Evolutionary conservation across 2,888 invertebrate genomes (phyloP).

Genomic region (Nebria salina): DNA sequence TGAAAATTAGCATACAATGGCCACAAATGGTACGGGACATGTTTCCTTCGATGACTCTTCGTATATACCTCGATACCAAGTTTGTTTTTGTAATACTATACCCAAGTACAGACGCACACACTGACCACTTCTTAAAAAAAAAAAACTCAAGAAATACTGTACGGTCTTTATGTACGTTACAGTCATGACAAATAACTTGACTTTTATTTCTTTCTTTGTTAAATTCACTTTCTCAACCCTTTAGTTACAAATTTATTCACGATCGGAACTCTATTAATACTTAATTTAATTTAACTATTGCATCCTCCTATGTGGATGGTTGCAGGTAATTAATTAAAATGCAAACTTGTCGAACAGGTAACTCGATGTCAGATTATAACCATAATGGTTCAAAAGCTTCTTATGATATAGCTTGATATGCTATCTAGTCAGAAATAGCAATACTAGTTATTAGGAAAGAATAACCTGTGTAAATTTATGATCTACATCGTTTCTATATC

Average conservation of each 20-base stretch:
- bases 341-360: not conserved
- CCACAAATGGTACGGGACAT: constrained; percentile 29
- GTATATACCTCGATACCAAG: not conserved
- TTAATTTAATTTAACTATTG: no score
- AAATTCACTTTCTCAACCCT: not conserved
- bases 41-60: constrained; percentile 20
- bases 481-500: constrained; percentile 5
- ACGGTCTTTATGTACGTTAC: not conserved
- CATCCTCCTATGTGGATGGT: no score
- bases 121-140: not conserved
- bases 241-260: not conserved
- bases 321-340: no score
- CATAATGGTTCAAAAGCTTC: not conserved
- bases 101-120: not conserved
- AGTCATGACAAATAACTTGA: not conserved
- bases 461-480: constrained; percentile 11
- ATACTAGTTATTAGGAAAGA: constrained; percentile 10
- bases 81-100: constrained; percentile 1
- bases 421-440: not conserved
- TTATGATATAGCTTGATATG: not conserved
- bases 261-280: no score
- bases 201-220: not conserved
- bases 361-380: not conserved
- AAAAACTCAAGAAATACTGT: not conserved
- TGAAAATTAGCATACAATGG: constrained; percentile 46